Percentiles rank a stretch among this genome's conserved stretches.
phyloP scores from a whole-genome alignment of 1,140 invertebrate genomes.

The Magallana ariakensis region DNA sequence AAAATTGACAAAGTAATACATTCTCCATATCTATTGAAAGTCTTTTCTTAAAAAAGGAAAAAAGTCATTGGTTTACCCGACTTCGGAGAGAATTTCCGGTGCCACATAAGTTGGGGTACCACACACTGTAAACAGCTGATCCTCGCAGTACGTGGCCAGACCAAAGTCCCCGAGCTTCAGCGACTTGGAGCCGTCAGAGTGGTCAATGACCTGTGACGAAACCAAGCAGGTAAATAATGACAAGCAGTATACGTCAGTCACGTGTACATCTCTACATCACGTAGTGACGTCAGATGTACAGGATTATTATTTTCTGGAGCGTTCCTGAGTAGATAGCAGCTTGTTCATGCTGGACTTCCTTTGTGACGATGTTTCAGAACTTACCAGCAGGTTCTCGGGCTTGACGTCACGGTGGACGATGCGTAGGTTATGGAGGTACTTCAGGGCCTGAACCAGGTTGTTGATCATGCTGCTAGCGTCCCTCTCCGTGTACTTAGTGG shows the following conservation, averaged over 20 bases:
- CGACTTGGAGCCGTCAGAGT: constrained; percentile 78
- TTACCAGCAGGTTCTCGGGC: constrained; percentile 80
- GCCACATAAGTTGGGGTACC: constrained; percentile 99
- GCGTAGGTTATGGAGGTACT: constrained; percentile 78
- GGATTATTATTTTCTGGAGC: too few species aligned
- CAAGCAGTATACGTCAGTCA: too few species aligned
- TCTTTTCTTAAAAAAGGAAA: too few species aligned
- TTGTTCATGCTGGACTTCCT: too few species aligned
- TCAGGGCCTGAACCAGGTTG: constrained; percentile 78
- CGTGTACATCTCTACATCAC: too few species aligned
- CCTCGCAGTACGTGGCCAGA: constrained; percentile 78
- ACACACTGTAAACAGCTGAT: constrained; percentile 90
- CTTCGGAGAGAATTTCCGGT: constrained; percentile 97
- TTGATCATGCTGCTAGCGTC: constrained; percentile 78
- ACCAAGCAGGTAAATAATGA: neutral
- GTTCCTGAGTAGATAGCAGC: too few species aligned
- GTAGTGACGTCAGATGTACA: too few species aligned
- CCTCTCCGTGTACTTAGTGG: constrained; percentile 78
- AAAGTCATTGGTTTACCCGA: constrained; percentile 84
- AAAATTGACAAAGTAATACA: too few species aligned
- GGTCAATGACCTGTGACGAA: constrained; percentile 72
- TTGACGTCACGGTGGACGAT: constrained; percentile 81
- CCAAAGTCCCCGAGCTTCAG: constrained; percentile 81
- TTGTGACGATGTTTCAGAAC: neutral
- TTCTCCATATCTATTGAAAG: too few species aligned